Evolutionary conservation across 2,888 invertebrate genomes (phyloP).

Genomic region (Thereva nobilitata): DNA sequence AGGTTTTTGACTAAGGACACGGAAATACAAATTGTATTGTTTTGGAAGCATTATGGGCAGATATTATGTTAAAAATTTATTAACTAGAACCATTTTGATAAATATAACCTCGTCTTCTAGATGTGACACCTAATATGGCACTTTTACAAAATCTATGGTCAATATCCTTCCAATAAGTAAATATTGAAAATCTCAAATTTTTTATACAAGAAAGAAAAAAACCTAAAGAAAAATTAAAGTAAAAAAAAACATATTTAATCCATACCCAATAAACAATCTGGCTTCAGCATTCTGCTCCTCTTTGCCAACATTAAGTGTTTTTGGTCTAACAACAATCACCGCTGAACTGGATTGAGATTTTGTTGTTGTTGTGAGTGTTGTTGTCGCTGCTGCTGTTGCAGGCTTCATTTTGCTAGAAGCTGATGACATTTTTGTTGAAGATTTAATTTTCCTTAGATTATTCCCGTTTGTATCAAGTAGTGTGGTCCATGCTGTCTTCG

Average conservation of each 20-base stretch:
- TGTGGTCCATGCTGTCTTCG: slow-evolving; percentile 31
- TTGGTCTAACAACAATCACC: slow-evolving; percentile 47
- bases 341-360: slow-evolving; percentile 25
- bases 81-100: no score
- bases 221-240: background rate
- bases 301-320: slow-evolving; percentile 55
- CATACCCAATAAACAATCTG: slow-evolving; percentile 57
- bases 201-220: background rate
- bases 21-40: no score
- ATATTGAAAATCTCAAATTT: background rate
- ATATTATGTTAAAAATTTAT: no score
- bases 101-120: no score
- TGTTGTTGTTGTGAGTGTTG: slow-evolving; percentile 22
- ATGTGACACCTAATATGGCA: background rate
- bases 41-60: no score
- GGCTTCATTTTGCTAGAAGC: slow-evolving; percentile 9
- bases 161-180: background rate
- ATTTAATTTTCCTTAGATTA: slow-evolving; percentile 20
- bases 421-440: slow-evolving; percentile 26
- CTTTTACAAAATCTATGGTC: background rate
- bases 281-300: slow-evolving; percentile 55
- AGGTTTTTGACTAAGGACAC: no score
- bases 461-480: slow-evolving; percentile 23
- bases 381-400: slow-evolving; percentile 1
- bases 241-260: slow-evolving; percentile 37